Evolutionary conservation across 2,113 vertebrate species (phyloP).

Genomic region (Elaphurus davidianus): DNA sequence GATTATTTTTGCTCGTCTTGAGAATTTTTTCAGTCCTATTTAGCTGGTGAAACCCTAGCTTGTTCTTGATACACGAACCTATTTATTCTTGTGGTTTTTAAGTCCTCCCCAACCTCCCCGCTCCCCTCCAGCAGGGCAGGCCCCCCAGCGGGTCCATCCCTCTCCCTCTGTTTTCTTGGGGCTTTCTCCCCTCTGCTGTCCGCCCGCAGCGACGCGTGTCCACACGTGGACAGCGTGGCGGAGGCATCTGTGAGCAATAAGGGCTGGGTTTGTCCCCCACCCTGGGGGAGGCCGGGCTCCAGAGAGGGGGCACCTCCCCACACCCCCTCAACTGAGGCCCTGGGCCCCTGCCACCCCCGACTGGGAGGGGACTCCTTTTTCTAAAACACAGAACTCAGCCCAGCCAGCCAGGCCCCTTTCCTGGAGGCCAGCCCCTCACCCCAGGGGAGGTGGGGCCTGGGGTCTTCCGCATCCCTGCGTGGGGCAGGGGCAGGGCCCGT

Average conservation of each 20-base stretch:
- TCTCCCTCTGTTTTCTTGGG: conserved; percentile 61
- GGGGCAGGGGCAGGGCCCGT: conserved; percentile 13
- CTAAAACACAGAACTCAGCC: conserved; percentile 62
- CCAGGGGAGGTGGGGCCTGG: neutral
- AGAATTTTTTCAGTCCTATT: conserved; percentile 85
- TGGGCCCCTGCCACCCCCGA: conserved; percentile 49
- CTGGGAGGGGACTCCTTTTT: conserved; percentile 64
- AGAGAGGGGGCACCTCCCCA: conserved; percentile 56
- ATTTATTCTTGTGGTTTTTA: conserved; percentile 89
- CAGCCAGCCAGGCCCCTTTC: conserved; percentile 56
- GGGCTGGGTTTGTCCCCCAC: conserved; percentile 66
- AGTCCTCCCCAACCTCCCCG: conserved; percentile 22
- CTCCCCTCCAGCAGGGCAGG: conserved; percentile 51
- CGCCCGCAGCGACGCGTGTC: neutral
- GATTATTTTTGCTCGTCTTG: conserved; percentile 93
- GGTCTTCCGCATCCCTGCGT: conserved; percentile 52
- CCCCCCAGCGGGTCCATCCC: neutral
- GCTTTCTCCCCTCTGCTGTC: conserved; percentile 61
- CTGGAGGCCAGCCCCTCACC: conserved; percentile 40
- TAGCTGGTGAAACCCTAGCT: conserved; percentile 82
- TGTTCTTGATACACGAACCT: conserved; percentile 87
- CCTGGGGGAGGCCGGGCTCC: conserved; percentile 54
- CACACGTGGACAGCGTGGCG: conserved; percentile 42
- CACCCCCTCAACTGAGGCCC: conserved; percentile 37
- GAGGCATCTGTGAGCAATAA: conserved; percentile 73